phyloP scores from a whole-genome alignment of 2,797 vertebrate species.

The Orestias chungarensis region DNA sequence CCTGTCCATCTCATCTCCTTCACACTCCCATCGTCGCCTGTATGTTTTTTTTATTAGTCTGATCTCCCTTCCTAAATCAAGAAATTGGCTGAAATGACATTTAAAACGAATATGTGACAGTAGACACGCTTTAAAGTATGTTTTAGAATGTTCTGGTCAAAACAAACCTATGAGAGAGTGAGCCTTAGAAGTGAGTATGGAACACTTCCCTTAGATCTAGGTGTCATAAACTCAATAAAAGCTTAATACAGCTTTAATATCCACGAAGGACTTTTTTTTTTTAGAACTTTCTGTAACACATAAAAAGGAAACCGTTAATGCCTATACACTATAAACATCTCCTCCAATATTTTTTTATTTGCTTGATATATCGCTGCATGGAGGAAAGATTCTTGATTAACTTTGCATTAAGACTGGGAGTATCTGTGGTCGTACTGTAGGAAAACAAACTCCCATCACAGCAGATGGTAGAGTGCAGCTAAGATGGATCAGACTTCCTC shows the following conservation, averaged over 20 bases:
- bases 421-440: not conserved
- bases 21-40: no score
- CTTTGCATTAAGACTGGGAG: not conserved
- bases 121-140: not conserved
- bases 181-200: not conserved
- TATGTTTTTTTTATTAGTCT: slow-evolving; percentile 26
- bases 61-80: not conserved
- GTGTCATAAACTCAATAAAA: not conserved
- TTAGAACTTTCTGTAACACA: not conserved
- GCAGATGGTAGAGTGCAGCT: not conserved
- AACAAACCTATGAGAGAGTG: not conserved
- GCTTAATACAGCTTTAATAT: not conserved
- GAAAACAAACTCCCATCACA: not conserved
- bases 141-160: not conserved
- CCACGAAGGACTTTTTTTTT: not conserved
- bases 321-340: slow-evolving; percentile 1
- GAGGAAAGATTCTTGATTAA: not conserved
- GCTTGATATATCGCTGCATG: not conserved
- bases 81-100: not conserved
- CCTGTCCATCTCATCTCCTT: slow-evolving; percentile 16
- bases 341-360: not conserved
- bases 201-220: not conserved
- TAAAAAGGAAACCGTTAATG: not conserved
- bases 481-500: not conserved
- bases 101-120: not conserved